phyloP scores from a whole-genome alignment of 2,113 vertebrate genomes.

The Serranochromis macrocephalus region DNA sequence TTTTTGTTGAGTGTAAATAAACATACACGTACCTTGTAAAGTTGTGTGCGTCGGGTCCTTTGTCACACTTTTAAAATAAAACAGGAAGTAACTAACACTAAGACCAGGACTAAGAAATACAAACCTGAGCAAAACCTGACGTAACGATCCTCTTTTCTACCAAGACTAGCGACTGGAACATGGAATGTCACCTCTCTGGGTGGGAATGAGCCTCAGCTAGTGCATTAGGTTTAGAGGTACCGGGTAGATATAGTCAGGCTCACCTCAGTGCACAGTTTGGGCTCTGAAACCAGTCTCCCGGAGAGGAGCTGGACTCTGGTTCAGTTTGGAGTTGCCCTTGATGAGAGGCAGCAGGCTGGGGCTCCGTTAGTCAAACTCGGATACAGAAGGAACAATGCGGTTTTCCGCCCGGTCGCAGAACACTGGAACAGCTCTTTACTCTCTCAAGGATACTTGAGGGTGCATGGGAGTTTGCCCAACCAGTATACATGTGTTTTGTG shows the following conservation, averaged over 20 bases:
- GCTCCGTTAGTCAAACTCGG: neutral
- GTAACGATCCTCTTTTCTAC: neutral
- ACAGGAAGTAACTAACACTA: neutral
- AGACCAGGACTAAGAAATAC: neutral
- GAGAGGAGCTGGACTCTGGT: neutral
- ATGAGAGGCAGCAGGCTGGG: neutral
- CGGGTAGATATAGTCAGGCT: neutral
- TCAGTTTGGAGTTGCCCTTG: neutral
- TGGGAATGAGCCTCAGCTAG: neutral
- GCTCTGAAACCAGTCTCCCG: neutral
- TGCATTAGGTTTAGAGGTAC: neutral
- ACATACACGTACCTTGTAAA: neutral
- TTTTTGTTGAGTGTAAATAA: too few relatives aligned
- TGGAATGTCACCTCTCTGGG: neutral
- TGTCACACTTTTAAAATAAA: neutral
- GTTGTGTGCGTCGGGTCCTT: neutral
- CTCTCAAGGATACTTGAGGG: neutral
- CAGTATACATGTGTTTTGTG: neutral
- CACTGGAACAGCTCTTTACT: neutral
- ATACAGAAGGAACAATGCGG: neutral
- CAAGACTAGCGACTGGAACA: neutral
- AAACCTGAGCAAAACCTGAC: neutral
- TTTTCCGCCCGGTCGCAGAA: neutral
- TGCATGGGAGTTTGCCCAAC: neutral
- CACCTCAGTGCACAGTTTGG: neutral